Percentiles rank a stretch among this genome's conserved stretches.
These are phyloP conservation scores for Phyllotreta cruciferae DNA, from an alignment of 2,888 invertebrate genomes.

Conservation along the genomic window DNA sequence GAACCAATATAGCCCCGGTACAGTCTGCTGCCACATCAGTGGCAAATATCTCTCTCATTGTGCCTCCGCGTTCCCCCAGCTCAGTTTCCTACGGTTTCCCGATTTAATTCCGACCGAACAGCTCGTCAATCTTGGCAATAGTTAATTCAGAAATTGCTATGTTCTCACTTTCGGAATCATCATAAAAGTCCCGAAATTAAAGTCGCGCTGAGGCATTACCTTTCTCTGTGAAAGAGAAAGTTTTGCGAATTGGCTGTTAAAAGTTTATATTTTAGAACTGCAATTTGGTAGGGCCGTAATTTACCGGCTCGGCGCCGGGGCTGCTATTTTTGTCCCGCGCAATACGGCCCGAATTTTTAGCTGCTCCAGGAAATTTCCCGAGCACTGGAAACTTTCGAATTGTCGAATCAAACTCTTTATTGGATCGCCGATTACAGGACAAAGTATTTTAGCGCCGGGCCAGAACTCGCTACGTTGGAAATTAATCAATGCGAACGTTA, in stretches of 20 bases:
- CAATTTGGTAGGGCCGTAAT: constrained; percentile 28
- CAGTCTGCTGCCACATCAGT: constrained; percentile 57
- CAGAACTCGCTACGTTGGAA: too few relatives aligned
- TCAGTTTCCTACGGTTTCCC: constrained; percentile 43
- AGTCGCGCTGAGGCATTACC: constrained; percentile 35
- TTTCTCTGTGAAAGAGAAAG: constrained; percentile 34
- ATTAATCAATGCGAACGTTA: too few relatives aligned
- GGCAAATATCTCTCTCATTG: constrained; percentile 37
- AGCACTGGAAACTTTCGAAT: too few relatives aligned
- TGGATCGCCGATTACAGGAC: too few relatives aligned
- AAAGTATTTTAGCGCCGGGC: too few relatives aligned
- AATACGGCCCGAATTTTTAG: not conserved
- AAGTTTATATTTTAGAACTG: constrained; percentile 36
- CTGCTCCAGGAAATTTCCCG: too few relatives aligned
- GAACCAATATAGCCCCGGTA: constrained; percentile 61
- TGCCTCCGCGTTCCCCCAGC: constrained; percentile 34
- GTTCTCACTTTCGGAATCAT: constrained; percentile 54
- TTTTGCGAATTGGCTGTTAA: constrained; percentile 38
- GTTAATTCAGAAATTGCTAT: constrained; percentile 55
- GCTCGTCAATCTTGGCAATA: constrained; percentile 58
- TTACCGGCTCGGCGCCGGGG: not conserved
- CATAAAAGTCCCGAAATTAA: constrained; percentile 53
- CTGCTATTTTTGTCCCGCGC: constrained; percentile 12
- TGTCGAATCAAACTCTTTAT: too few relatives aligned
- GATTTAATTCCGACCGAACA: constrained; percentile 58